Base-by-base conservation (phyloP, 1,140 invertebrate species). In the Anastatus disparis region DNA sequence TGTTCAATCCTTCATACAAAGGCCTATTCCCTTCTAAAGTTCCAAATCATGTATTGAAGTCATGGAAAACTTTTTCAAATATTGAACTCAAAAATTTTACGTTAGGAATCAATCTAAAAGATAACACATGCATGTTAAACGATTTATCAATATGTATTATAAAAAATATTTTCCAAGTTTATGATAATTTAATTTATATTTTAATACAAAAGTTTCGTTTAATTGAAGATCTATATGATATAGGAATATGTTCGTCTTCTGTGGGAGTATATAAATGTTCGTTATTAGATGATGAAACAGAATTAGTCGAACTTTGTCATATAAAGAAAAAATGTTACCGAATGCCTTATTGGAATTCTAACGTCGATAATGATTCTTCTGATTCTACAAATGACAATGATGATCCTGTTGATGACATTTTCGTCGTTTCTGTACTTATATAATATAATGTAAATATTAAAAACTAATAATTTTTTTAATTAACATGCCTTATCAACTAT, bases 101-200 rank as follows among this genome's bases (percentile, higher is more conserved):
- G 26, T 38, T 58, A 9, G 50, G 53, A 26, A 61, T 64, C 0
- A 50, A 20, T 27, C 53, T 53, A 63, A 38, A 15, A 17, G 48
- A 73, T 31, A 69, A 58, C n/a, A 62, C 56, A 27, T 65, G 56
- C 17, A n/a, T n/a, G n/a, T n/a, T n/a, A n/a, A n/a, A n/a, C n/a
- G n/a, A n/a, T n/a, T n/a, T n/a, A n/a, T n/a, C n/a, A n/a, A n/a
- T n/a, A n/a, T n/a, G n/a, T n/a, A n/a, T n/a, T n/a, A n/a, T n/a
- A n/a, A n/a, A n/a, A 53, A 52, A n/a, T 20, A 62, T 1, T 9
- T 62, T 1, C 12, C 61, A 27, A 26, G 6, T 3, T 35, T 3
- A 38, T 26, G 61, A 1, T 61, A 46, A n/a, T 3, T 62, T 72
- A 38, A 1, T 52, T 40, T 66, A 72, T 64, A 72, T 72, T 40